Evolutionary conservation across 1,140 invertebrate species (phyloP), one percentile per base, ranked within the genome.

Genomic region (Ephestia elutella): DNA sequence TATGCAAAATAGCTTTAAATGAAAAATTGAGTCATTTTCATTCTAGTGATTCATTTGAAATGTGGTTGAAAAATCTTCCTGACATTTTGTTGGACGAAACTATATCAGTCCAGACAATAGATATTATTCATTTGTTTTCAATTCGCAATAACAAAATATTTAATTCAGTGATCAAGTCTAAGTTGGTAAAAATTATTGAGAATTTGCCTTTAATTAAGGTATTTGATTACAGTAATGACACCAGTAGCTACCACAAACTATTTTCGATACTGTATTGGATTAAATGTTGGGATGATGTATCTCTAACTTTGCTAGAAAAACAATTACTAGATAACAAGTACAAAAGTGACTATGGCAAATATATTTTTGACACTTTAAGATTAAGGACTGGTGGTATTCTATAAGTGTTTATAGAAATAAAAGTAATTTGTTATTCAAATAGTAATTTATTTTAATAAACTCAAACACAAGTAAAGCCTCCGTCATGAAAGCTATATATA

Each of bases 1-100:
- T 91, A 21, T 88, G 89, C 60, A 78, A 82, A 62, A 85, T 90
- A 63, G 71, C 83, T 48, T 68, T 88, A 28, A 88, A 86, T 74
- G 74, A 80, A 57, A 82, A 82, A 60, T 74, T 85, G 58, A 48
- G 54, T 44, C 72, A 86, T 71, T 86, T 89, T 62, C 84, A 88
- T 67, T 57, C 62, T 7, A 73, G 61, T 68, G 65, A 77, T 19
- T 66, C 70, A 48, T 90, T 83, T 71, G 69, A 84, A 55, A 62
- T 61, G 19, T 91, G 90, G 89, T 62, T 90, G 1, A 77, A 73
- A 54, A 76, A 82, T 51, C 67, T 91, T 48, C 86, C 89, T 2
- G 77, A 89, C 61, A 87, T 90, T 53, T 78, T 91, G 35, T 74
- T 89, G 25, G 65, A 80, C 50, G 60, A 79, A 30, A 67, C 73